Base-by-base conservation (phyloP, 2,888 invertebrate genomes). In the Laspeyria flexula region DNA sequence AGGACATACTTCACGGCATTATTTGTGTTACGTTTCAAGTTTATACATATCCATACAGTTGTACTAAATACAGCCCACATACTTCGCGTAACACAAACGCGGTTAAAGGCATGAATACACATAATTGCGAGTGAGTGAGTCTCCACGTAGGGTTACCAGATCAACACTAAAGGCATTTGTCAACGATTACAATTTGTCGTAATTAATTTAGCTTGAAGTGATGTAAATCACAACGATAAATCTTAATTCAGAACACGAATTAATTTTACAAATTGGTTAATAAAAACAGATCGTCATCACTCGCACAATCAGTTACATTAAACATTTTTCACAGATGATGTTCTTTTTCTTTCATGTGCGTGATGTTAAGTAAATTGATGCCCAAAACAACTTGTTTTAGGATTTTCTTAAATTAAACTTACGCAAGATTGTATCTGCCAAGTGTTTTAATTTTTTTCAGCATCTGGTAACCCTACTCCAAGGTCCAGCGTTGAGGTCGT, bases 401-500 rank as follows among this genome's bases (percentile, higher is more conserved):
- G 21, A 21, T 21, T 3, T 25, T 21, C 30, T 9, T 10, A 6
- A 33, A 12, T 11, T 25, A n/a, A 16, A 33, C n/a, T 7, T 25
- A 6, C 10, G 9, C 23, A 31, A 25, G 1, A 21, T 13, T 1
- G 12, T 40, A 25, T 25, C 10, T 27, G 11, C 16, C 2, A 37
- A 21, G 11, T 37, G 37, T 23, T 37, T 37, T 1, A 23, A 60
- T 49, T 54, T 57, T 54, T 56, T 58, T 58, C 27, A 34, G 48
- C 45, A 41, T 55, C 47, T 72, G 69, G 55, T 62, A 72, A 65
- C 68, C 68, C 68, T 69, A 69, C 74, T 73, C 77, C 90, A 88
- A 88, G 89, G 88, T 83, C 86, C 80, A 77, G 71, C 69, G 72
- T 80, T 77, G 86, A 89, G 88, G 89, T 87, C 90, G 86, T 81